These are phyloP conservation scores for Malurus alboscapulatus DNA, from an alignment of 2,113 vertebrate species.

Conservation along the genomic window DNA sequence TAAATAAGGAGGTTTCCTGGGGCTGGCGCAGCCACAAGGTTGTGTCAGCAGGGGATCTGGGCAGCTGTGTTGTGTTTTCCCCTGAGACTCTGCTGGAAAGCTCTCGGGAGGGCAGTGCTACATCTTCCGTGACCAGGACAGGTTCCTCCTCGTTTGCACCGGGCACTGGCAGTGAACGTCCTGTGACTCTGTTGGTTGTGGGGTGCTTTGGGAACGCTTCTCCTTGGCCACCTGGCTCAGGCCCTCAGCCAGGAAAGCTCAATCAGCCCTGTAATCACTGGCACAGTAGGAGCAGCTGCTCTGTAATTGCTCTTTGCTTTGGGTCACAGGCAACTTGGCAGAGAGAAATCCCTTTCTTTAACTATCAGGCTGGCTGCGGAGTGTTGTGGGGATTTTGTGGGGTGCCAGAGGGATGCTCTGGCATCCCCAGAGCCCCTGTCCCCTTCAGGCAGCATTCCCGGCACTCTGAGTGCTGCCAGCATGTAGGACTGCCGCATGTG, in stretches of 20 bases:
- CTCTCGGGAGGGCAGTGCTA: background rate
- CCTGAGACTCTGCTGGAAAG: background rate
- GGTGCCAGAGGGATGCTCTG: background rate
- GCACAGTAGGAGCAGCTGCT: background rate
- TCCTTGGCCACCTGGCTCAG: background rate
- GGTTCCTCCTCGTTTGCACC: background rate
- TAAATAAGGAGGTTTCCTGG: background rate
- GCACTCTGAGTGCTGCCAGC: background rate
- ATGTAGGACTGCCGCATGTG: fast-evolving
- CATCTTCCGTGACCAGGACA: background rate
- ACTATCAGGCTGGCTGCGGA: fast-evolving
- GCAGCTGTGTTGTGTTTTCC: background rate
- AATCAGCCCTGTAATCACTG: background rate
- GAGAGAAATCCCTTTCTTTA: background rate
- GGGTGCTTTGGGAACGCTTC: background rate
- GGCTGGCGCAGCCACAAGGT: background rate
- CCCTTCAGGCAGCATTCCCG: background rate
- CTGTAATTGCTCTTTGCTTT: background rate
- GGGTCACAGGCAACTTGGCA: background rate
- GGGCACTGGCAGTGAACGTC: background rate
- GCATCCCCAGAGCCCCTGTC: no score
- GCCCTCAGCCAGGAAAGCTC: background rate
- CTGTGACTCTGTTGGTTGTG: background rate
- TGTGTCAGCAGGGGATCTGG: background rate
- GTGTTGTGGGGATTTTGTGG: fast-evolving